These are phyloP conservation scores for Spinibarbus caldwelli DNA, from an alignment of 2,797 vertebrate species.

Conservation along the genomic window DNA sequence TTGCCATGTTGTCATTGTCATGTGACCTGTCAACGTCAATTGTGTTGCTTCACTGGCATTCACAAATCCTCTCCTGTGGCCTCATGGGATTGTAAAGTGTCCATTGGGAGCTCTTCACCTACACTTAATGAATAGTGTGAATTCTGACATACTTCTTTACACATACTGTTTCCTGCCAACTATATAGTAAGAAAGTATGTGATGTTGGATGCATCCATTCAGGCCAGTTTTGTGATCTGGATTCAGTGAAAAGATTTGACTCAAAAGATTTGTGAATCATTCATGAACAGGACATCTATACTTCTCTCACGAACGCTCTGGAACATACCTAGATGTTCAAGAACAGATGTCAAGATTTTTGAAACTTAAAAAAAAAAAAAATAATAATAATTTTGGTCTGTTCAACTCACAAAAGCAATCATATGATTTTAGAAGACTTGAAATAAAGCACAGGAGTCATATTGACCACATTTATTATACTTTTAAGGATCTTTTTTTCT, in stretches of 20 bases:
- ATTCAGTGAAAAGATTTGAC: neutral
- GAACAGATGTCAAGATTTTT: neutral
- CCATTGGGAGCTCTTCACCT: neutral
- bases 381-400: neutral
- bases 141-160: no score
- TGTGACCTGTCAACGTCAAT: no score
- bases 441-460: neutral
- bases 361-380: neutral
- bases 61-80: neutral
- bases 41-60: neutral
- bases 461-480: neutral
- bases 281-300: neutral
- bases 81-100: neutral
- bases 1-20: neutral
- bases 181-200: neutral
- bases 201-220: neutral
- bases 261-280: neutral
- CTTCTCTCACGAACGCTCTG: neutral
- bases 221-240: neutral
- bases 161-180: neutral
- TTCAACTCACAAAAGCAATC: neutral
- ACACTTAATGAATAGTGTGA: no score
- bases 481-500: neutral
- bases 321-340: neutral
- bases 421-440: neutral